Conservation (phyloP, 2,113 vertebrate species). For the Bungarus multicinctus region DNA sequence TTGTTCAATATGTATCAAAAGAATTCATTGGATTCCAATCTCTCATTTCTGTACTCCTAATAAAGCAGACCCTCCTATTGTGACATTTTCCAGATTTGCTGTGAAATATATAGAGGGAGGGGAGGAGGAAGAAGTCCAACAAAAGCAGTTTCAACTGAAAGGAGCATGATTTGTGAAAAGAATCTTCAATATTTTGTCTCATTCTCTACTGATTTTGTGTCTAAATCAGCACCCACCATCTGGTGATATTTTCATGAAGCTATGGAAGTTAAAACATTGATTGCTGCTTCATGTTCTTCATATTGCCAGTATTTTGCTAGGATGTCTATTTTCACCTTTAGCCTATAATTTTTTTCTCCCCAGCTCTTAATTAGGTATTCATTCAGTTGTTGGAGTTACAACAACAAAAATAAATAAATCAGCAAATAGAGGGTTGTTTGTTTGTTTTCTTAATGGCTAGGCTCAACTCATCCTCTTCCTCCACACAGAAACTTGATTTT, state of each 20-base stretch:
- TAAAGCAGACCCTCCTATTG: neutral
- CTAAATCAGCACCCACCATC: neutral
- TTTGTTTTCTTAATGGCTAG: neutral
- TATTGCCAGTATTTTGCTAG: neutral
- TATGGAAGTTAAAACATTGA: neutral
- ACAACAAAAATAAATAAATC: neutral
- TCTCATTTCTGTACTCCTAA: neutral
- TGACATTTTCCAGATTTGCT: neutral
- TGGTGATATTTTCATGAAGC: neutral
- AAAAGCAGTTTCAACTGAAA: neutral
- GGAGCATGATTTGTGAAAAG: neutral
- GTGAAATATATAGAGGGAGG: neutral
- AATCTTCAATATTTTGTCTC: neutral
- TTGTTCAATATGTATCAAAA: neutral
- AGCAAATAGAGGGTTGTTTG: neutral
- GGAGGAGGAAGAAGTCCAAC: neutral
- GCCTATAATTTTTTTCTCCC: neutral
- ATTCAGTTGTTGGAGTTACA: neutral
- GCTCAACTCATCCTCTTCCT: neutral
- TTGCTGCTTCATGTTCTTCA: neutral
- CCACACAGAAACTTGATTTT: neutral
- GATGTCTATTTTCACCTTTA: neutral
- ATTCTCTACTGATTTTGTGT: neutral
- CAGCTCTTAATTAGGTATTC: neutral
- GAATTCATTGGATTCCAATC: neutral